Evolutionary conservation across 2,113 vertebrate genomes (phyloP), one percentile per base, ranked within the genome.

Genomic region (Leucopsar rothschildi): DNA sequence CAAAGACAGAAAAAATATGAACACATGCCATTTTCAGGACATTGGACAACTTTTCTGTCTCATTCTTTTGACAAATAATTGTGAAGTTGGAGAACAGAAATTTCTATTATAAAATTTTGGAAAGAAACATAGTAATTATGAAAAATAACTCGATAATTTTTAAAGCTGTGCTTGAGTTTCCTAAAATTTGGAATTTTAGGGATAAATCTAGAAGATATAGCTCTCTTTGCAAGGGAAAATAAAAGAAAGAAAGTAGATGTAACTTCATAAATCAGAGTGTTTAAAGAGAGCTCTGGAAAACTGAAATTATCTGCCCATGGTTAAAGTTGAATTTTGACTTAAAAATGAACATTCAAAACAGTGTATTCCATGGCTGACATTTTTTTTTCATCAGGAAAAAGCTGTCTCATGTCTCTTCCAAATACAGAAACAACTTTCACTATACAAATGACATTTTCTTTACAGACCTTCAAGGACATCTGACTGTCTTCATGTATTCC

Each of bases 11-110:
- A 53, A 77, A 63, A 45, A 50, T 3, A 57, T 35, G 35, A 75
- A 37, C 4, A 2, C 4, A 17, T 45, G 1, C 13, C 0, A 37
- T 47, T 80, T 65, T 17, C 15, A 68, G 15, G 27, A 82, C 20
- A 63, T 9, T 28, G 9, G 2, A 44, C 9, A 40, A 8, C 4
- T 64, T 88, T 47, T 31, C 9, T 59, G 5, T 42, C 49, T 90
- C 25, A 60, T 68, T 71, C 10, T 80, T 80, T 45, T 5, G 16
- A 86, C 15, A 68, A 66, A 71, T 28, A 35, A 40, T 25, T 15
- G 35, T 59, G 8, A 52, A 39, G 13, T 72, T 7, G 65, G 71
- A 68, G 20, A 80, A 4, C 1, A 77, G 10, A 45, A 47, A 72
- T 72, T n/a, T 8, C 27, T 57, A 10, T 14, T 37, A 7, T 3